Base-by-base conservation (phyloP, 2,888 invertebrate genomes). In the Perithous albicinctus region DNA sequence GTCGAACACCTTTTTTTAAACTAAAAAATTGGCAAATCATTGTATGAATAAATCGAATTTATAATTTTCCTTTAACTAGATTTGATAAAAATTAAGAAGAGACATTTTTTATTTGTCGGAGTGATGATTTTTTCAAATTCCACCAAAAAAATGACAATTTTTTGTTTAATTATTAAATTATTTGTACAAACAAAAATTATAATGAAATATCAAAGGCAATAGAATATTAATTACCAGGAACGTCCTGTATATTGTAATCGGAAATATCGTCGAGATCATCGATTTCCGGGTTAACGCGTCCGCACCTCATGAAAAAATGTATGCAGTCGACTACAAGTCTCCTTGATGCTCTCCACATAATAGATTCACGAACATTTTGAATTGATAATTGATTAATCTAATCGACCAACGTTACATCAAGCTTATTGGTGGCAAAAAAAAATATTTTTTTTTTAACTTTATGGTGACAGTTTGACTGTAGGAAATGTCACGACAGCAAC, bases 211-310 rank as follows among this genome's bases (percentile, higher is more conserved):
- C 15, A 10, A 38, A 10, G 32, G 18, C 7, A 41, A 38, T 18
- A 23, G 38, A 18, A 56, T 54, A 15, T 12, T 77, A 2, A 66
- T 86, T 86, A 89, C 88, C 87, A 64, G 88, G 86, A 73, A 88
- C 85, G 79, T 89, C 88, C 64, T 85, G 84, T 51, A 85, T 73
- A 43, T 87, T 86, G 80, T 88, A 88, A 48, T 86, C 86, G 10
- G 88, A 84, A 76, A 88, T 85, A 72, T 88, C 87, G 69, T 87
- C 88, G 54, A 87, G 70, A 61, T 88, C 88, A 59, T 88, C 85
- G 54, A 83, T 63, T 23, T 83, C 83, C 35, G 82, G 75, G 67
- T 86, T 85, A 84, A 74, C 73, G 54, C 85, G 85, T 32, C 86
- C 77, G 66, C 89, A 89, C 72, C 82, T 86, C 77, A 86, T 77